Conservation (phyloP, 2,888 invertebrate genomes). For the Cerceris ruficornis region DNA sequence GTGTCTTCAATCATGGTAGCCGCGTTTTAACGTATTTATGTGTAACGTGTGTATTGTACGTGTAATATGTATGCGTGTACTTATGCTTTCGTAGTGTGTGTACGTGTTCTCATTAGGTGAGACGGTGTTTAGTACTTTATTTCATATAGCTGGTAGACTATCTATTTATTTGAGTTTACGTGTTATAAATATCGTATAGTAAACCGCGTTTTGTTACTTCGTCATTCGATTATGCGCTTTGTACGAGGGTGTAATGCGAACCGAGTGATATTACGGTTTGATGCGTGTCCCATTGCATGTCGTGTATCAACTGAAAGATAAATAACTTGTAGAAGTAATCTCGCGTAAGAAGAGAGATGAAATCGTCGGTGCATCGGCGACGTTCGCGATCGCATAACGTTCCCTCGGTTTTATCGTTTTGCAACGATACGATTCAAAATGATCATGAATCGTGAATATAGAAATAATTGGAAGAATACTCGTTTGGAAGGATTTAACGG, state of each 20-base stretch:
- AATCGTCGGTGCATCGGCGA: conserved; percentile 5
- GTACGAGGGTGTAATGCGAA: conserved; percentile 76
- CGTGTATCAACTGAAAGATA: conserved; percentile 39
- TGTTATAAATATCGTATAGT: conserved; percentile 75
- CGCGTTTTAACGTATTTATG: not conserved
- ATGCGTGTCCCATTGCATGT: conserved; percentile 42
- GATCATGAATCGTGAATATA: no score
- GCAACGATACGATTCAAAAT: no score
- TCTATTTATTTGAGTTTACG: conserved; percentile 76
- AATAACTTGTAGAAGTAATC: conserved; percentile 32
- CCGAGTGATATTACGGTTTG: conserved; percentile 68
- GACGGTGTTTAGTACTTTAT: conserved; percentile 65
- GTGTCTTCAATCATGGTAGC: not conserved
- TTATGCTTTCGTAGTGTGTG: conserved; percentile 22
- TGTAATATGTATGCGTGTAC: conserved; percentile 18
- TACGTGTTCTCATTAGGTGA: conserved; percentile 35
- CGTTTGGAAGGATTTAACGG: no score
- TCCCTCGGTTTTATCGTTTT: no score
- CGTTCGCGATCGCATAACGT: no score
- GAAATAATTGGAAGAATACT: no score
- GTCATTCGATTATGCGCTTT: conserved; percentile 75
- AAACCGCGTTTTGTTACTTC: conserved; percentile 68
- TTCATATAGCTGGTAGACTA: conserved; percentile 76
- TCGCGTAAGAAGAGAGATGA: not conserved
- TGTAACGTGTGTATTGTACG: conserved; percentile 1